phyloP scores from a whole-genome alignment of 2,888 invertebrate genomes.

The Trichogramma evanescens region DNA sequence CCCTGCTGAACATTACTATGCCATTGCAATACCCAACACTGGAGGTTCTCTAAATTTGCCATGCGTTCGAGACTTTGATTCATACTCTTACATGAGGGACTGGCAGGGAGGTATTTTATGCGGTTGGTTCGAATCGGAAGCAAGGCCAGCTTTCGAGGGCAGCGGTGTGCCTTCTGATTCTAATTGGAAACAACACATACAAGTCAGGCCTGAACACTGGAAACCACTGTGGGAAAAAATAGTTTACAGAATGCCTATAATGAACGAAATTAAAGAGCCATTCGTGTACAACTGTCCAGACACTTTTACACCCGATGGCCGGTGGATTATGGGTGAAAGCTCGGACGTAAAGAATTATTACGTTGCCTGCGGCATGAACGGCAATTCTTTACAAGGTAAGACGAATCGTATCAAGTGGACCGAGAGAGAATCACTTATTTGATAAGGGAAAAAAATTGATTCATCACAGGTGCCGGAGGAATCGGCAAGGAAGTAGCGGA shows the following conservation, averaged over 20 bases:
- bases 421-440: background rate
- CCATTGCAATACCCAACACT: slow-evolving; percentile 51
- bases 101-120: slow-evolving; percentile 55
- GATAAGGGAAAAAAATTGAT: background rate
- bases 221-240: slow-evolving; percentile 52
- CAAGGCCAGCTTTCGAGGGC: slow-evolving; percentile 57
- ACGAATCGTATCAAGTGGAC: background rate
- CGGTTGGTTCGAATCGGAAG: slow-evolving; percentile 61
- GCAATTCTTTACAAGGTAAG: slow-evolving; percentile 55
- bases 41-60: slow-evolving; percentile 46
- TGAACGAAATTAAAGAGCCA: slow-evolving; percentile 50
- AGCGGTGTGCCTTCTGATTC: slow-evolving; percentile 43
- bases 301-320: slow-evolving; percentile 65
- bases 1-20: slow-evolving; percentile 64
- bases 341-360: slow-evolving; percentile 65
- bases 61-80: slow-evolving; percentile 61
- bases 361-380: slow-evolving; percentile 68
- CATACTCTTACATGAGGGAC: slow-evolving; percentile 56
- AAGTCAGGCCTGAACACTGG: slow-evolving; percentile 58
- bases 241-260: slow-evolving; percentile 52
- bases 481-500: slow-evolving; percentile 63
- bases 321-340: slow-evolving; percentile 62
- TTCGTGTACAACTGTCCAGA: slow-evolving; percentile 60
- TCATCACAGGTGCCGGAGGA: slow-evolving; percentile 56
- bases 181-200: slow-evolving; percentile 51